Percentiles rank a stretch among this genome's conserved stretches.
These are phyloP conservation scores for Myzus persicae DNA, from an alignment of 1,140 invertebrate genomes.

Conservation along the genomic window DNA sequence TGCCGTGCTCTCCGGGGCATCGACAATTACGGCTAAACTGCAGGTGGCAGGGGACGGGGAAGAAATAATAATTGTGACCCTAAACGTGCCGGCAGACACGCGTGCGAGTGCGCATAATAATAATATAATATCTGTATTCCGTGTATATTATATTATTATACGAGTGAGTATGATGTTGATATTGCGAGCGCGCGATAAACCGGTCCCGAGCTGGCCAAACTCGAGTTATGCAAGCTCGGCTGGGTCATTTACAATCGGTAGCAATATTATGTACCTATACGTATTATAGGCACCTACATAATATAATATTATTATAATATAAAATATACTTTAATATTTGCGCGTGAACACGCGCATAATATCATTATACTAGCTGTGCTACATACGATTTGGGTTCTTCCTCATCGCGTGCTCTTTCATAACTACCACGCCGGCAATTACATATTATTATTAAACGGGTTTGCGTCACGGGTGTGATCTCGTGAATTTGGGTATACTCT, in stretches of 20 bases:
- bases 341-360: not conserved
- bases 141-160: not conserved
- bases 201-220: not conserved
- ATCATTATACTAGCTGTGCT: not conserved
- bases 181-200: not conserved
- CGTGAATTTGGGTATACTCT: too few relatives aligned
- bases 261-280: not conserved
- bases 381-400: too few relatives aligned
- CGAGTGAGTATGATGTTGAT: not conserved
- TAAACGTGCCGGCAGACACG: not conserved
- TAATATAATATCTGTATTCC: not conserved
- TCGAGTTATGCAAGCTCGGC: constrained; percentile 8
- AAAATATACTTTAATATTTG: not conserved
- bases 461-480: not conserved
- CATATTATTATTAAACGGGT: not conserved
- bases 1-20: not conserved
- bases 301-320: not conserved
- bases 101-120: not conserved
- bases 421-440: too few relatives aligned
- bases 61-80: constrained; percentile 4
- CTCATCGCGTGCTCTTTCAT: too few relatives aligned
- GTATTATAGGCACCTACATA: too few relatives aligned
- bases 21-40: not conserved
- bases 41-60: too few relatives aligned
- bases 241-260: constrained; percentile 24